phyloP scores from a whole-genome alignment of 1,140 invertebrate species.

The Pristionchus pacificus region DNA sequence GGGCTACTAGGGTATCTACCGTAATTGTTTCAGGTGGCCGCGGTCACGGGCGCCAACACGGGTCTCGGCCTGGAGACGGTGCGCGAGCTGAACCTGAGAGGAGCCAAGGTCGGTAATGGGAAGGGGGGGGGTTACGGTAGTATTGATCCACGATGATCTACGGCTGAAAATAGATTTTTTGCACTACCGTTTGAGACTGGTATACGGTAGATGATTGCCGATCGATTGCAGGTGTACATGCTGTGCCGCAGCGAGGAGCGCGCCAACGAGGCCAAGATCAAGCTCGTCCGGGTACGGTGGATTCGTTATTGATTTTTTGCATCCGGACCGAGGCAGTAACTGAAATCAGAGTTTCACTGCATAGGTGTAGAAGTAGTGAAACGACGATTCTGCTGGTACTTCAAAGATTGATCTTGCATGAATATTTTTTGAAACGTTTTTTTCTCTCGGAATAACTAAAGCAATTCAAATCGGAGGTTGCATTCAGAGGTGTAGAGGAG shows the following conservation, averaged over 20 bases:
- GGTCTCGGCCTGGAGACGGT: constrained; percentile 35
- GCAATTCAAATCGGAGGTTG: constrained; percentile 8
- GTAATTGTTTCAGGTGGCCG: too few species aligned
- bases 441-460: not conserved
- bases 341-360: constrained; percentile 8
- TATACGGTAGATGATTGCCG: too few species aligned
- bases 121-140: too few species aligned
- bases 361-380: not conserved
- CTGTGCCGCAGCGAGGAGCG: constrained; percentile 31
- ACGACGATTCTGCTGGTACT: constrained; percentile 4
- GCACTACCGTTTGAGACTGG: not conserved
- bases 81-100: constrained; percentile 25
- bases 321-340: constrained; percentile 5
- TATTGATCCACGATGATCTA: too few species aligned
- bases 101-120: constrained; percentile 30
- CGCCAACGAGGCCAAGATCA: constrained; percentile 24
- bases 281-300: constrained; percentile 18
- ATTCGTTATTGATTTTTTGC: constrained; percentile 6
- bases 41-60: constrained; percentile 26
- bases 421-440: too few species aligned
- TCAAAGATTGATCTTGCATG: too few species aligned
- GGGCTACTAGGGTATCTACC: too few species aligned
- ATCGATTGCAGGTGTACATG: constrained; percentile 26
- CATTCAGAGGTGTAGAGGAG: too few species aligned
- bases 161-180: not conserved